These are phyloP conservation scores for Pseudomyrmex pallidus DNA, from an alignment of 1,140 invertebrate genomes.

Conservation along the genomic window DNA sequence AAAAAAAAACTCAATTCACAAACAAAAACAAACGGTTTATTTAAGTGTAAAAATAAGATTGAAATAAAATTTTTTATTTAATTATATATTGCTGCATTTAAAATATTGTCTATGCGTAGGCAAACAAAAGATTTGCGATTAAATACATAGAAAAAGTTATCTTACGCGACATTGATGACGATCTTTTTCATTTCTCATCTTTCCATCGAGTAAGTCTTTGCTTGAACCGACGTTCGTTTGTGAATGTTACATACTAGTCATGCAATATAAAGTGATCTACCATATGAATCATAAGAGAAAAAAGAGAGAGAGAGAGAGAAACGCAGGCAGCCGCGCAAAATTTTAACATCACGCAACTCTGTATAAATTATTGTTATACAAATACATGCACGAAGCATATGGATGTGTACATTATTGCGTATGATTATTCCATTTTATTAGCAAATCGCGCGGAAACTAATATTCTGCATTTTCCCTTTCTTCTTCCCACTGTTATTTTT, in stretches of 20 bases:
- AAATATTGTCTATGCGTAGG: too few relatives aligned
- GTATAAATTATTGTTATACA: conserved; percentile 17
- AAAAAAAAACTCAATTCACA: neutral
- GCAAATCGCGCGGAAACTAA: conserved; percentile 23
- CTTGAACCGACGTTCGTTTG: conserved; percentile 16
- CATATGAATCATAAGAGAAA: neutral
- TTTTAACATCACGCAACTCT: conserved; percentile 34
- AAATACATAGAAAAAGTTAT: neutral
- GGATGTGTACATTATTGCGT: conserved; percentile 14
- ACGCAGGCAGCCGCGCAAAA: conserved; percentile 24
- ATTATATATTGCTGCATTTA: too few relatives aligned
- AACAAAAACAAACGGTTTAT: too few relatives aligned
- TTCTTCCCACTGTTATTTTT: neutral
- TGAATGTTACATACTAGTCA: neutral
- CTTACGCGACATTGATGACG: neutral
- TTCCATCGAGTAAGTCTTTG: neutral
- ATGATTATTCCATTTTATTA: conserved; percentile 23
- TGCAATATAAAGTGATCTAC: conserved; percentile 5
- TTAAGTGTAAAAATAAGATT: too few relatives aligned
- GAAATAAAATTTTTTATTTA: too few relatives aligned
- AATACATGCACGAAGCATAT: conserved; percentile 3
- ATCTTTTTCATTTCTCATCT: neutral
- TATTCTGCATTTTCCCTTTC: neutral
- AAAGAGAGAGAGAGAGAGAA: too few relatives aligned
- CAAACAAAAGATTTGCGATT: neutral